Conservation (phyloP, 2,888 invertebrate genomes). For the Eilema sororculum region DNA sequence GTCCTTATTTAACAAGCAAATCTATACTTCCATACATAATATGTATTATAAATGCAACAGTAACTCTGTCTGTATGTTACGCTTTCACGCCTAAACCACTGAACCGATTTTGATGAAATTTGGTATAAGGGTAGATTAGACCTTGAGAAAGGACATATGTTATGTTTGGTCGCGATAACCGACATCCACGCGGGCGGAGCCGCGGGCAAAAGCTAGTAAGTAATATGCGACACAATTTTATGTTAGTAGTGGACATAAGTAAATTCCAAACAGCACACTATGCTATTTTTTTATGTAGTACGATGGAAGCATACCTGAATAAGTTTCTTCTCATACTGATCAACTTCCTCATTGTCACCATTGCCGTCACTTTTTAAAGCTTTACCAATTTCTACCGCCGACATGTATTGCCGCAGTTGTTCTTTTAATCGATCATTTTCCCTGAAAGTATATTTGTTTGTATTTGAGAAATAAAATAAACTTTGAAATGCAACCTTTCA, state of each 20-base stretch:
- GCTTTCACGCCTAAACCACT: too few species aligned
- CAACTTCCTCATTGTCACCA: conserved; percentile 89
- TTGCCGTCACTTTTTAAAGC: conserved; percentile 89
- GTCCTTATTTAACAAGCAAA: not conserved
- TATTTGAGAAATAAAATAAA: not conserved
- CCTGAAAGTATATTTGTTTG: conserved; percentile 72
- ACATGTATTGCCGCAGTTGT: conserved; percentile 94
- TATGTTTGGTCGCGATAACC: too few species aligned
- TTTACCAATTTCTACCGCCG: conserved; percentile 95
- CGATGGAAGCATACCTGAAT: conserved; percentile 88
- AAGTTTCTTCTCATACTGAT: conserved; percentile 94
- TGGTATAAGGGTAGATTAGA: too few species aligned
- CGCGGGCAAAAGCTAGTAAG: too few species aligned
- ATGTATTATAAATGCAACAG: too few species aligned
- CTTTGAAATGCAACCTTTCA: too few species aligned
- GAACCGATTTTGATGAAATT: too few species aligned
- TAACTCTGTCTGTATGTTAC: too few species aligned
- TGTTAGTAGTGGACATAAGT: not conserved
- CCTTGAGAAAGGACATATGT: too few species aligned
- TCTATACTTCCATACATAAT: too few species aligned
- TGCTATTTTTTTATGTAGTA: not conserved
- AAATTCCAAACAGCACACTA: not conserved
- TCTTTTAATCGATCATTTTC: conserved; percentile 95
- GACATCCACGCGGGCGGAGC: too few species aligned
- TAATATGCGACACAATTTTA: too few species aligned